Evolutionary conservation across 1,140 invertebrate genomes (phyloP).

Genomic region (Neodiprion pinetum): DNA sequence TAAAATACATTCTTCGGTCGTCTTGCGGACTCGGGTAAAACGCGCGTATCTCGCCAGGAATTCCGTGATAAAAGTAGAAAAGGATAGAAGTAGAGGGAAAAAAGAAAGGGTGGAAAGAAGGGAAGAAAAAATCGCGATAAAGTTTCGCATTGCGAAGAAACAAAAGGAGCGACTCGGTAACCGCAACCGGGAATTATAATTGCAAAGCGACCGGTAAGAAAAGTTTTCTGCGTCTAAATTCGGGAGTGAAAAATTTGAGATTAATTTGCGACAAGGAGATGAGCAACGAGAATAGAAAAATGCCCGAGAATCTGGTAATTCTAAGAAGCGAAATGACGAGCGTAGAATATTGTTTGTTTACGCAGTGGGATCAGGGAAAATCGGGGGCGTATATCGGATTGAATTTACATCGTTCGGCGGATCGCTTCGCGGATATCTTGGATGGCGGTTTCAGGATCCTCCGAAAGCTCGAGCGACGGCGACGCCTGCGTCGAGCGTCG

Average conservation of each 20-base stretch:
- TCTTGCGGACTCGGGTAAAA: too few relatives aligned
- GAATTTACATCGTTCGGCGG: slow-evolving; percentile 36
- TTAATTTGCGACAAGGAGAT: too few relatives aligned
- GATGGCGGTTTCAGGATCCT: slow-evolving; percentile 14
- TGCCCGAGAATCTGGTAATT: too few relatives aligned
- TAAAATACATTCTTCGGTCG: background rate
- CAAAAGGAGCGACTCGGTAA: background rate
- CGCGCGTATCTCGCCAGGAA: too few relatives aligned
- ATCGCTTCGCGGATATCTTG: slow-evolving; percentile 21
- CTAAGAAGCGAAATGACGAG: too few relatives aligned
- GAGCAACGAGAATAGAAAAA: too few relatives aligned
- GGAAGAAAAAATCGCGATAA: background rate
- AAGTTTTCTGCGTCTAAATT: too few relatives aligned
- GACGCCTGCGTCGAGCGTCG: background rate
- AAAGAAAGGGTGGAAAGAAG: background rate
- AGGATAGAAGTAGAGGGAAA: background rate
- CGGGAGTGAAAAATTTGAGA: too few relatives aligned
- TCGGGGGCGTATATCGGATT: slow-evolving; percentile 34
- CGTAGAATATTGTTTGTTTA: too few relatives aligned
- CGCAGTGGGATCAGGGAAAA: background rate
- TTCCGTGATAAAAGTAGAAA: background rate
- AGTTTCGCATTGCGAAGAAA: background rate
- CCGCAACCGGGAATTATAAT: background rate
- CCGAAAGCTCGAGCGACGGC: slow-evolving; percentile 33
- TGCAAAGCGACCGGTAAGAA: too few relatives aligned